Conservation (phyloP, 2,888 invertebrate species). For the Tenthredo amoena region DNA sequence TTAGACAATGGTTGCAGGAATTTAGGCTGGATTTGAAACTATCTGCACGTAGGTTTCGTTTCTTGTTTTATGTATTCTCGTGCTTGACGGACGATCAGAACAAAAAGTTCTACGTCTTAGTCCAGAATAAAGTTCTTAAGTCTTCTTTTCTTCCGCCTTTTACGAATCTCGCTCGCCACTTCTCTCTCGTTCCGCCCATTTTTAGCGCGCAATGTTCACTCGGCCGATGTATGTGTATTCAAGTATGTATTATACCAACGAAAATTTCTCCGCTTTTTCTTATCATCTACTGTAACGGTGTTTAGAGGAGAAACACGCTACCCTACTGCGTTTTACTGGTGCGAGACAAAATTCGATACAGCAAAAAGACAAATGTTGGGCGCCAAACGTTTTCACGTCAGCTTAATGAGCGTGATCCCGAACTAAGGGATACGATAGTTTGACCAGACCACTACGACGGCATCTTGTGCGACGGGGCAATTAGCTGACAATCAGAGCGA, state of each 20-base stretch:
- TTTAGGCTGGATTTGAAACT: not conserved
- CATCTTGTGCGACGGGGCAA: too few relatives aligned
- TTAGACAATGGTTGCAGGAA: not conserved
- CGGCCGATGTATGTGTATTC: not conserved
- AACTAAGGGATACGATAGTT: too few relatives aligned
- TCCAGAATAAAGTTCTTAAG: not conserved
- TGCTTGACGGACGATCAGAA: slow-evolving; percentile 4
- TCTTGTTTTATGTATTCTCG: not conserved
- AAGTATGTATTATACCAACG: not conserved
- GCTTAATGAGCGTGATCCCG: too few relatives aligned
- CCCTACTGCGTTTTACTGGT: too few relatives aligned
- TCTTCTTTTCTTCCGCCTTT: not conserved
- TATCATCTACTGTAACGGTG: not conserved
- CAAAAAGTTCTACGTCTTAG: not conserved
- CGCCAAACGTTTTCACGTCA: too few relatives aligned
- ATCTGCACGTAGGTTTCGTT: not conserved
- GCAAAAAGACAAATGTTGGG: too few relatives aligned
- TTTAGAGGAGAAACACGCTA: too few relatives aligned
- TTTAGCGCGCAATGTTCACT: slow-evolving; percentile 3
- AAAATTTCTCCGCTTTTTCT: slow-evolving; percentile 13
- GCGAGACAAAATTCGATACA: too few relatives aligned
- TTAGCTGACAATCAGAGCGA: too few relatives aligned
- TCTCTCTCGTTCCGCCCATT: not conserved
- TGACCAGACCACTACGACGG: too few relatives aligned
- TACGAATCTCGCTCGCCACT: not conserved